These are phyloP conservation scores for Choloepus hoffmanni DNA, from an alignment of 2,113 vertebrate species.

Conservation along the genomic window DNA sequence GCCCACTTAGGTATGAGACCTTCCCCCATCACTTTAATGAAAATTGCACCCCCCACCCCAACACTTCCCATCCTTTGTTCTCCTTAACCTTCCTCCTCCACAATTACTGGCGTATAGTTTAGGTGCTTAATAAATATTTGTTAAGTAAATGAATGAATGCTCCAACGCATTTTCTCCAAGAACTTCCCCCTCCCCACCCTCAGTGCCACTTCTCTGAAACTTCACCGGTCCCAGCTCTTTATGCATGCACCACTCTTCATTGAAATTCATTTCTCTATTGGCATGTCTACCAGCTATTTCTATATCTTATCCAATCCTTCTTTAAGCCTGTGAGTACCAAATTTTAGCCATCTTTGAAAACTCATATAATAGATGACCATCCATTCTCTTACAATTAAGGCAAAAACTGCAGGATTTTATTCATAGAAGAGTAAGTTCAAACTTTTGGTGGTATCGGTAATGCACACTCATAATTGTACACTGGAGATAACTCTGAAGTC, in stretches of 20 bases:
- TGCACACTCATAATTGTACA: accelerated
- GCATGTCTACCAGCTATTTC: neutral
- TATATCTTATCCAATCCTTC: neutral
- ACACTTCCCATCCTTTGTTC: neutral
- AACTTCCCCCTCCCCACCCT: neutral
- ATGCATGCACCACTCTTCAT: accelerated
- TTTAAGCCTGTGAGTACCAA: neutral
- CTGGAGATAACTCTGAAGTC: neutral
- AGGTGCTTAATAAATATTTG: neutral
- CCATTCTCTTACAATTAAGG: neutral
- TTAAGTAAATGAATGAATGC: neutral
- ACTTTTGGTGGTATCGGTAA: neutral
- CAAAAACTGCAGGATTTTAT: neutral
- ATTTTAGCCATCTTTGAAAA: neutral
- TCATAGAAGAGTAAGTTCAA: neutral
- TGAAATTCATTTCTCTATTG: neutral
- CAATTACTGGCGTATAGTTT: accelerated
- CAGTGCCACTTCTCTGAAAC: neutral
- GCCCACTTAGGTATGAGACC: neutral
- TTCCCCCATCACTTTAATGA: neutral
- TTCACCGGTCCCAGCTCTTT: too few relatives aligned
- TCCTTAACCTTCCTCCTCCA: neutral
- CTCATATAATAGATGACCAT: too few relatives aligned
- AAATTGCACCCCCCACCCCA: neutral
- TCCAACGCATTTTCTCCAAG: neutral